These are phyloP conservation scores for Myripristis jacobus DNA, from an alignment of 2,797 vertebrate species.

Conservation along the genomic window DNA sequence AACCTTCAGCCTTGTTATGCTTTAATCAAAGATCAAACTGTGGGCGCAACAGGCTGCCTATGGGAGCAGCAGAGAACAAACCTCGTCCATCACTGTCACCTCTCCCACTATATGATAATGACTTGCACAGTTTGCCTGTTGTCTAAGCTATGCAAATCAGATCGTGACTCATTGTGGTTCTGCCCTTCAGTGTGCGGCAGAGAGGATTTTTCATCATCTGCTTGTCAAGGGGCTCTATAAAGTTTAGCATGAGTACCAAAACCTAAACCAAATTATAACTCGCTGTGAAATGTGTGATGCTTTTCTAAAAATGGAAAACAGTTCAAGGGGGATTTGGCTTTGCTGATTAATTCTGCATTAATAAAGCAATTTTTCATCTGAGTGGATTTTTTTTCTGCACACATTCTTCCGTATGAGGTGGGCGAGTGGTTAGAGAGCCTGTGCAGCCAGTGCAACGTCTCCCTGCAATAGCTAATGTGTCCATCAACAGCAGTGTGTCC, in stretches of 20 bases:
- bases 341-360: conserved; percentile 5
- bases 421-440: too few relatives aligned
- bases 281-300: conserved; percentile 2
- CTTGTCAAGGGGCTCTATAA: conserved; percentile 37
- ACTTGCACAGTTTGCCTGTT: conserved; percentile 60
- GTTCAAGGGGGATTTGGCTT: background rate
- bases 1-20: conserved; percentile 53
- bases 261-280: background rate
- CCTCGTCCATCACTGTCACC: conserved; percentile 67
- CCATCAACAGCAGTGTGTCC: background rate
- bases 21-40: conserved; percentile 70
- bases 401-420: background rate
- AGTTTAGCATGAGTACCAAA: conserved; percentile 22
- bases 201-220: conserved; percentile 56
- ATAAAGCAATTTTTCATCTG: conserved; percentile 8
- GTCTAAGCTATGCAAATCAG: conserved; percentile 66
- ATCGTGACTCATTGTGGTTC: conserved; percentile 46
- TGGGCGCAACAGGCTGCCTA: conserved; percentile 52
- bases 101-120: conserved; percentile 59
- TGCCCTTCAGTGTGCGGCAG: conserved; percentile 62
- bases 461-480: too few relatives aligned
- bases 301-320: background rate
- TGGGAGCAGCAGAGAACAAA: conserved; percentile 55
- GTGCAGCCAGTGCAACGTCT: too few relatives aligned
- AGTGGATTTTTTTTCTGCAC: background rate